Percentiles rank a stretch among this genome's conserved stretches.
phyloP scores from a whole-genome alignment of 2,888 invertebrate species.

The Nomada flava region DNA sequence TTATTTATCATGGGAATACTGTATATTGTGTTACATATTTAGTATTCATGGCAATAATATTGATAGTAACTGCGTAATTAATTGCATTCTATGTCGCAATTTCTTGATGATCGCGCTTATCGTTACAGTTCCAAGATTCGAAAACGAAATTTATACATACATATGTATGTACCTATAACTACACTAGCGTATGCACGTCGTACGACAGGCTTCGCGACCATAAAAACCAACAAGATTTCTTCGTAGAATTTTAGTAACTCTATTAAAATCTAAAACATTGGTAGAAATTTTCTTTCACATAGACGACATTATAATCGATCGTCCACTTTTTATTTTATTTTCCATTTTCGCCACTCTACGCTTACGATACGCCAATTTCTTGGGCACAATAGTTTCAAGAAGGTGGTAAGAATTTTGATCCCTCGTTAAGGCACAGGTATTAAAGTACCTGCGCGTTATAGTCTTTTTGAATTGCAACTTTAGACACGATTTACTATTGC shows the following conservation, averaged over 20 bases:
- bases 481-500: constrained; percentile 20
- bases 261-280: constrained; percentile 33
- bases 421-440: constrained; percentile 23
- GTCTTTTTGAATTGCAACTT: constrained; percentile 37
- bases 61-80: constrained; percentile 37
- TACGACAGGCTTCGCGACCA: neutral
- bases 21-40: constrained; percentile 49
- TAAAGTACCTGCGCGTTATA: constrained; percentile 39
- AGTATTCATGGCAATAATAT: constrained; percentile 44
- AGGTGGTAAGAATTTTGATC: constrained; percentile 35
- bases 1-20: constrained; percentile 48
- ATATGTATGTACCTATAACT: neutral
- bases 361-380: constrained; percentile 18
- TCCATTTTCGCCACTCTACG: neutral
- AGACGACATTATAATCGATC: neutral
- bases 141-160: constrained; percentile 19
- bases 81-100: constrained; percentile 3
- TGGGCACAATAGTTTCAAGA: constrained; percentile 6
- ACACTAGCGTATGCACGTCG: neutral
- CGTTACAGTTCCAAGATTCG: constrained; percentile 21
- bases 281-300: neutral
- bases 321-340: too few species aligned
- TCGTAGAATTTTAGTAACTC: constrained; percentile 14
- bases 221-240: constrained; percentile 20
- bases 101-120: constrained; percentile 5